A percentile compares a stretch with the other conserved stretches of the same genome.
Evolutionary conservation across 2,797 vertebrate genomes (phyloP).

Genomic region (Spea hammondii): DNA sequence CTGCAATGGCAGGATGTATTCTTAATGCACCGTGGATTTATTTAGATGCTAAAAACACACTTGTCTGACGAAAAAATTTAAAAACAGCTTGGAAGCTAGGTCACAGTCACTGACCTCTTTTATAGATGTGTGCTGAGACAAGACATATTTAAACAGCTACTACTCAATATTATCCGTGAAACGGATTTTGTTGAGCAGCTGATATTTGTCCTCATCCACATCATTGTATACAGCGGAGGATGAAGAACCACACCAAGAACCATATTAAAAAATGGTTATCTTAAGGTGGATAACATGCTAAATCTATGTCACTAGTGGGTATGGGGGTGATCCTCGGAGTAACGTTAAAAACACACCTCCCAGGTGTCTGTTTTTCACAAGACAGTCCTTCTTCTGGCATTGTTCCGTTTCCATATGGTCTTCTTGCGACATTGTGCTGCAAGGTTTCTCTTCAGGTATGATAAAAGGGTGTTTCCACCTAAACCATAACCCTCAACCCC

Average conservation of each 20-base stretch:
- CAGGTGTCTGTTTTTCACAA: no score
- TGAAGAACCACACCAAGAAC: background rate
- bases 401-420: no score
- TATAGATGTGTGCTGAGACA: background rate
- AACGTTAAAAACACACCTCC: no score
- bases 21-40: slow-evolving; percentile 17
- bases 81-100: slow-evolving; percentile 11
- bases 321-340: no score
- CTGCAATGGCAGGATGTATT: background rate
- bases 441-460: no score
- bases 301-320: no score
- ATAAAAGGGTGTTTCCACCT: no score
- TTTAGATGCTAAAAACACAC: slow-evolving; percentile 11
- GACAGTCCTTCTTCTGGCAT: no score
- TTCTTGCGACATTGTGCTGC: no score
- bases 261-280: no score
- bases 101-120: slow-evolving; percentile 15
- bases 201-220: slow-evolving; percentile 20
- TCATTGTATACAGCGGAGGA: background rate
- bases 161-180: background rate
- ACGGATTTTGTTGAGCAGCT: background rate
- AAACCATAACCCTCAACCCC: no score
- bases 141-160: background rate
- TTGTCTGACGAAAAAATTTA: slow-evolving; percentile 10
- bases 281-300: no score